A percentile compares a stretch with the other conserved stretches of the same genome.
Evolutionary conservation across 2,113 vertebrate genomes (phyloP).

Genomic region (Oncorhynchus nerka): DNA sequence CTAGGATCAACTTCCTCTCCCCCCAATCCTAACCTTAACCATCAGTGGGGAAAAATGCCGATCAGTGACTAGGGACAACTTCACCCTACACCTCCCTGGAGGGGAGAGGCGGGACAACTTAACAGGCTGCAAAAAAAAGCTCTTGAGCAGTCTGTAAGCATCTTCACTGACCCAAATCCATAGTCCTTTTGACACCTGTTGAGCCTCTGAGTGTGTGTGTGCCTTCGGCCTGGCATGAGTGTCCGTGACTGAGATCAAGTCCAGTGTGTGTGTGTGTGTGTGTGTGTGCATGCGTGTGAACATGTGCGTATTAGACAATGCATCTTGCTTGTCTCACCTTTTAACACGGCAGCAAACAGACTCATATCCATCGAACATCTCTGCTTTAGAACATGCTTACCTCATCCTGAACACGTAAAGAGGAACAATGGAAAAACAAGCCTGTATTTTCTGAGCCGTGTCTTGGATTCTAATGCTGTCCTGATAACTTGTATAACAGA

Average conservation of each 20-base stretch:
- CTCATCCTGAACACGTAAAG: slow-evolving; percentile 13
- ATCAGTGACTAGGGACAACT: too few relatives aligned
- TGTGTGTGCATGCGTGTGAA: background rate
- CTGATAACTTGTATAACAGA: too few relatives aligned
- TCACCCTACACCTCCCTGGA: too few relatives aligned
- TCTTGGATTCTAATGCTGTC: too few relatives aligned
- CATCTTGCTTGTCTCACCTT: background rate
- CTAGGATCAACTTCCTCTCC: too few relatives aligned
- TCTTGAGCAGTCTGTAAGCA: background rate
- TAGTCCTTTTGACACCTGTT: background rate
- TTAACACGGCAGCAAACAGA: background rate
- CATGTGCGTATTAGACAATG: background rate
- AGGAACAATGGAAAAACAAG: background rate
- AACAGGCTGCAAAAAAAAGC: too few relatives aligned
- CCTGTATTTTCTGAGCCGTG: too few relatives aligned
- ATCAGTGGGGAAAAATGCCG: too few relatives aligned
- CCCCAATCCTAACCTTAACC: too few relatives aligned
- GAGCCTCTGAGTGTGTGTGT: background rate
- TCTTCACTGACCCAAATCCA: background rate
- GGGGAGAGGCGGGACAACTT: background rate
- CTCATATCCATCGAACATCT: background rate
- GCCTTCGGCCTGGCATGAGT: background rate
- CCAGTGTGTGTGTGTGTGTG: background rate
- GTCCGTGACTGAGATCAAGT: background rate
- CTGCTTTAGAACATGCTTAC: slow-evolving; percentile 6